phyloP scores from a whole-genome alignment of 30 jellyfish, hydroid and myxozoan genomes.

The Hydractinia echinata region DNA sequence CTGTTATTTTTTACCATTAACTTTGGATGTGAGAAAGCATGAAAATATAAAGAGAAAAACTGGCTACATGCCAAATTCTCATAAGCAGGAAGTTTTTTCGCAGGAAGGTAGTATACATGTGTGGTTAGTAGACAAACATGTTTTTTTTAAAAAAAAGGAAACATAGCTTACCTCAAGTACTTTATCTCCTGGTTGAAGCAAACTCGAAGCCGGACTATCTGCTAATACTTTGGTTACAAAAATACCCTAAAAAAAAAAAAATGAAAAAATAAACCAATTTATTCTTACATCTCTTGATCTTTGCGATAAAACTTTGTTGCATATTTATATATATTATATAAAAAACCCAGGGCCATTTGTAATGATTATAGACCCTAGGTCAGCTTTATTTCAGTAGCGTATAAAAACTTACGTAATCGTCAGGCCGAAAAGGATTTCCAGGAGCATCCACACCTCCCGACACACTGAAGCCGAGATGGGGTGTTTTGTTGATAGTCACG shows the following conservation, averaged over 20 bases:
- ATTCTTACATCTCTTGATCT: too few relatives aligned
- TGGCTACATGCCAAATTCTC: too few relatives aligned
- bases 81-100: too few relatives aligned
- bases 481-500: slow-evolving; percentile 78
- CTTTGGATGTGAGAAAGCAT: neutral
- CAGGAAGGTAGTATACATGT: too few relatives aligned
- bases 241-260: slow-evolving; percentile 62
- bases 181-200: slow-evolving; percentile 86
- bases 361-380: too few relatives aligned
- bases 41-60: neutral
- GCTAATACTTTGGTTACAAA: slow-evolving; percentile 80
- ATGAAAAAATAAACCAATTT: neutral
- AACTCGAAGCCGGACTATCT: slow-evolving; percentile 88
- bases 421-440: slow-evolving; percentile 83
- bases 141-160: too few relatives aligned
- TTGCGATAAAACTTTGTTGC: too few relatives aligned
- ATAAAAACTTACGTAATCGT: slow-evolving; percentile 46
- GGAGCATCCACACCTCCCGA: slow-evolving; percentile 87
- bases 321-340: too few relatives aligned
- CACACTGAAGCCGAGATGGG: slow-evolving; percentile 93
- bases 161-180: slow-evolving; percentile 58
- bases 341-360: too few relatives aligned
- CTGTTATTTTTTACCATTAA: too few relatives aligned
- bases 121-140: too few relatives aligned
- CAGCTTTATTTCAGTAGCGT: too few relatives aligned